A percentile compares a stretch with the other conserved stretches of the same genome.
These are phyloP conservation scores for Oscheius sp. DNA, from an alignment of 2,888 invertebrate genomes.

Conservation along the genomic window DNA sequence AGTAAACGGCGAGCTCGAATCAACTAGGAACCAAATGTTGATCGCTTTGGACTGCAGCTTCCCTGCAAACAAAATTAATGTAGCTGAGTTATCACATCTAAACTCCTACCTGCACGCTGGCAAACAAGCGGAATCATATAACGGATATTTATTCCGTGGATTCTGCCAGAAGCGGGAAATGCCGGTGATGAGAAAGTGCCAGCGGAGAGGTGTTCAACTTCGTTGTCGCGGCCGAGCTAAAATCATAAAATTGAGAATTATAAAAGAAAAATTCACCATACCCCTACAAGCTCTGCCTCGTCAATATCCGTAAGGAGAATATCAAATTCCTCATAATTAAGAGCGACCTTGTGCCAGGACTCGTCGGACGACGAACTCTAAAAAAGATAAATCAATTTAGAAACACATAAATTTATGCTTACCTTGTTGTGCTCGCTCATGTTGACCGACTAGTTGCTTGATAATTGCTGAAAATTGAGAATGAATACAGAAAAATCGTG, in stretches of 20 bases:
- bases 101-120: conserved; percentile 26
- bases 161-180: conserved; percentile 27
- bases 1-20: conserved; percentile 24
- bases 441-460: conserved; percentile 22
- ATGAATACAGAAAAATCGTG: conserved; percentile 40
- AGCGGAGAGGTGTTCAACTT: conserved; percentile 24
- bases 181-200: conserved; percentile 27
- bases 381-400: conserved; percentile 44
- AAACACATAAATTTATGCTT: conserved; percentile 39
- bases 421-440: conserved; percentile 44
- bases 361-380: conserved; percentile 46
- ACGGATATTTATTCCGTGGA: conserved; percentile 30
- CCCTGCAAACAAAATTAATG: conserved; percentile 31
- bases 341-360: conserved; percentile 37
- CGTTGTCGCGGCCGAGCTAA: conserved; percentile 30
- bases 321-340: conserved; percentile 43
- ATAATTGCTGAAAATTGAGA: conserved; percentile 33
- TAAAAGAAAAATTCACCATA: conserved; percentile 28
- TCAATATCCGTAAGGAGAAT: conserved; percentile 41
- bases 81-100: conserved; percentile 30
- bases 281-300: conserved; percentile 35
- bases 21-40: conserved; percentile 32
- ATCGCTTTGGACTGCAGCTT: conserved; percentile 25
- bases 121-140: conserved; percentile 28
- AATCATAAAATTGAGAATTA: conserved; percentile 31